Percentiles rank a stretch among this genome's conserved stretches.
Conservation (phyloP, 2,113 vertebrate species). For the Siniperca chuatsi region DNA sequence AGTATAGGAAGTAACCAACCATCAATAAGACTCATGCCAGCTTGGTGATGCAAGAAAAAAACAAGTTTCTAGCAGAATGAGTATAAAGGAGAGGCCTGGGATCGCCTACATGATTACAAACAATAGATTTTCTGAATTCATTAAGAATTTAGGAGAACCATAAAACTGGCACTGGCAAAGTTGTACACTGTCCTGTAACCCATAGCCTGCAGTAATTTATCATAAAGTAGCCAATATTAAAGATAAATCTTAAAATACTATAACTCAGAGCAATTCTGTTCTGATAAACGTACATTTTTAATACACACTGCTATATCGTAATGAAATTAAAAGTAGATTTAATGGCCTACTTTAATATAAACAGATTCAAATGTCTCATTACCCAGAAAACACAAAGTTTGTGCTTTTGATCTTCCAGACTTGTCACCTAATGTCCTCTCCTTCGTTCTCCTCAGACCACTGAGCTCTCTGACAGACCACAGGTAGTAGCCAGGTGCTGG, state of each 20-base stretch:
- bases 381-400: slow-evolving; percentile 68
- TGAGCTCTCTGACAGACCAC: slow-evolving; percentile 83
- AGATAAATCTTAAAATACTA: slow-evolving; percentile 56
- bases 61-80: slow-evolving; percentile 22
- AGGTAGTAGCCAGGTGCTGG: slow-evolving; percentile 80
- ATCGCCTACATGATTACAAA: slow-evolving; percentile 70
- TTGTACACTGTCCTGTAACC: slow-evolving; percentile 71
- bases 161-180: slow-evolving; percentile 61
- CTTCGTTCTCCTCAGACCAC: slow-evolving; percentile 80
- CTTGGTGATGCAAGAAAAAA: slow-evolving; percentile 53
- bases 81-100: not conserved
- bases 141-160: slow-evolving; percentile 33
- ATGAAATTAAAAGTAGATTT: slow-evolving; percentile 18
- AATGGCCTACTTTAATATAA: slow-evolving; percentile 16
- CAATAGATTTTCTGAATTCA: slow-evolving; percentile 72
- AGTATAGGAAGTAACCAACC: slow-evolving; percentile 14
- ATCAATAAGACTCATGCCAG: slow-evolving; percentile 63
- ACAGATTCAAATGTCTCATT: slow-evolving; percentile 37
- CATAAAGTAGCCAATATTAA: slow-evolving; percentile 64
- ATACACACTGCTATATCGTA: not conserved
- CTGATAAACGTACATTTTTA: slow-evolving; percentile 30
- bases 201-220: slow-evolving; percentile 70
- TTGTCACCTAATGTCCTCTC: slow-evolving; percentile 65
- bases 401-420: slow-evolving; percentile 46
- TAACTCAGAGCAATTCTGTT: slow-evolving; percentile 36